Base-by-base conservation (phyloP, 2,797 vertebrate species). In the Anolis apletophallus region DNA sequence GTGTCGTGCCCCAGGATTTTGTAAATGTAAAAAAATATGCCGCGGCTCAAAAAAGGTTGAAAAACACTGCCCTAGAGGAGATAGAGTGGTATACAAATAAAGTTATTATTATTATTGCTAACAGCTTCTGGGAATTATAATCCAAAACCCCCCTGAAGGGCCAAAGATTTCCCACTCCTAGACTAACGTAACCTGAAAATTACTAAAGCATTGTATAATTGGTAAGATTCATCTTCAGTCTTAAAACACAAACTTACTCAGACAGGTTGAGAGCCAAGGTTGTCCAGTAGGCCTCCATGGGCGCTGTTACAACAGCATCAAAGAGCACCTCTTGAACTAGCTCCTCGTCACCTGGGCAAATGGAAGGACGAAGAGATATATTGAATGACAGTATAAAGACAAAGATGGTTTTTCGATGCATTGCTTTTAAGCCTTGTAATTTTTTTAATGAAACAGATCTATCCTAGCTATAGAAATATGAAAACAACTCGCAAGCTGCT, bases 241-340 rank as follows among this genome's bases (percentile, higher is more conserved):
- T 32, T 75, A 81, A 85, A 55, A 80, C 36, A 74, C 0, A 29
- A 2, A 93, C 93, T 88, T 94, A 99, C 98, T 95, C 93, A 46
- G 98, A 98, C 88, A 94, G 85, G 74, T 98, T 98, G 94, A 99
- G 98, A 86, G 97, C 97, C 64, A 99, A 90, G 0, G 98, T 97
- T 0, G 98, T 99, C 99, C 99, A 99, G 92, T 99, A 99, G 34
- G 98, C 99, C 92, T 99, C 98, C 97, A 99, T 97, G 52, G 99
- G 98, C 74, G 99, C 99, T 0, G 98, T 99, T 87, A 99, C 98
- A 88, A 99, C 98, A 0, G 98, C 98, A 8, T 99, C 98, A 79
- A 99, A 99, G 8, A 99, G 95, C 36, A 98, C 97, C 91, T 99
- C 98, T 84, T 97, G 97, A 73, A 99, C 91, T 89, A 99, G 92